A percentile compares a stretch with the other conserved stretches of the same genome.
Evolutionary conservation across 2,113 vertebrate genomes (phyloP).

Genomic region (Heterocephalus glaber): DNA sequence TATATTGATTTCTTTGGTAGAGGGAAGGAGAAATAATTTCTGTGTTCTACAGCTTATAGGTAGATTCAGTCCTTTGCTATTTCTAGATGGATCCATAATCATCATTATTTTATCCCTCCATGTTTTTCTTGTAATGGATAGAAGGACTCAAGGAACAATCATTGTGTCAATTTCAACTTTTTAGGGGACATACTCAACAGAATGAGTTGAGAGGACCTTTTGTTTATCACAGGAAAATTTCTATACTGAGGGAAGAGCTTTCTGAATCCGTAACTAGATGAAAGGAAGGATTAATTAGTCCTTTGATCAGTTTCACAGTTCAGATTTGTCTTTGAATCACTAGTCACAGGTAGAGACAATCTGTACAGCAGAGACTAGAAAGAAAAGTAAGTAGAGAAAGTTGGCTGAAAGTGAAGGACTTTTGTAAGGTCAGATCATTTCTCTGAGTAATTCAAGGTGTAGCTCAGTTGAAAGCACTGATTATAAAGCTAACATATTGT

Average conservation of each 20-base stretch:
- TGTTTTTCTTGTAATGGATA: slow-evolving; percentile 48
- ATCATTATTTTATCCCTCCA: neutral
- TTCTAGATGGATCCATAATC: slow-evolving; percentile 41
- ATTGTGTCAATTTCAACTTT: neutral
- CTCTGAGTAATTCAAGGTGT: slow-evolving; percentile 49
- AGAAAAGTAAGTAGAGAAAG: slow-evolving; percentile 5
- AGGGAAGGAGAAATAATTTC: slow-evolving; percentile 43
- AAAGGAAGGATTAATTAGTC: neutral
- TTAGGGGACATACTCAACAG: neutral
- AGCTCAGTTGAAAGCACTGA: slow-evolving; percentile 62
- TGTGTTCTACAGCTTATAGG: neutral
- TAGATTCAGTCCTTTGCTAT: neutral
- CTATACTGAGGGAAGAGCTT: neutral
- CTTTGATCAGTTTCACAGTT: neutral
- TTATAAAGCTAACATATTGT: slow-evolving; percentile 50
- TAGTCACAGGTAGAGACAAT: neutral
- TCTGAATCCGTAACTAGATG: slow-evolving; percentile 5
- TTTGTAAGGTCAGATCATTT: slow-evolving; percentile 2
- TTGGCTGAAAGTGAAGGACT: slow-evolving; percentile 19
- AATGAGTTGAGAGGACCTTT: neutral
- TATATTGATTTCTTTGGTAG: slow-evolving; percentile 15
- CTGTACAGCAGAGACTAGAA: neutral
- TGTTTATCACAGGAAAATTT: neutral
- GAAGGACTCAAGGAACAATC: neutral
- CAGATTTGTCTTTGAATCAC: slow-evolving; percentile 37